Base-by-base conservation (phyloP, 2,113 vertebrate genomes). In the Acanthisitta chloris region DNA sequence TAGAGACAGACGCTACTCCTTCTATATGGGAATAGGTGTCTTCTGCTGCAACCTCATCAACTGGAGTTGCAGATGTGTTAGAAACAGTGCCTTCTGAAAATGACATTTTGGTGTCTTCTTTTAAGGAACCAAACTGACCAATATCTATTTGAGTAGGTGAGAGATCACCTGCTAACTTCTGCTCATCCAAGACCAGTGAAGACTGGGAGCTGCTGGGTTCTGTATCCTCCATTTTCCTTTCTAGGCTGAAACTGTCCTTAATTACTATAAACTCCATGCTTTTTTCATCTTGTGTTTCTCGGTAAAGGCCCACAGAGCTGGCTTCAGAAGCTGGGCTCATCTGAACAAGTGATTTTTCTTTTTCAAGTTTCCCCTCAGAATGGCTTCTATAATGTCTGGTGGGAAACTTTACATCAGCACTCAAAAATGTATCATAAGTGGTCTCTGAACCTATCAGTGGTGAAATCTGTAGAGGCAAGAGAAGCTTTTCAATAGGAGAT, bases 211-310 rank as follows among this genome's bases (percentile, higher is more conserved):
- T 64, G 28, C 61, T 64, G 61, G 14, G 61, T 64, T 64, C 61
- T 43, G 38, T 21, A 64, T 42, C 29, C 40, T 13, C 40, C 28
- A 33, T 82, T 96, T 94, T 96, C 88, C 92, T 95, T 92, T 97
- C 97, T n/a, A 90, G 65, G 54, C 81, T 58, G 49, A 96, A 97
- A 45, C 78, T 86, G 70, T 97, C 96, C 82, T 97, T 98, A 81
- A 95, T 95, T 48, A 96, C 93, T 81, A 90, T 82, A 91, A 98
- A 96, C 38, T 96, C 96, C 78, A 97, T 70, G 64, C 74, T 92
- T 65, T 96, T 94, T 59, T 88, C 92, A 91, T 98, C 97, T n/a
- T 97, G 97, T 93, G 98, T 98, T 81, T 96, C 96, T 73, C 97
- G 67, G 55, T 71, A 62, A 62, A 72, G 38, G 57, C 67, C 16